Base-by-base conservation (phyloP, 2,888 invertebrate genomes). In the Subacronicta megacephala region DNA sequence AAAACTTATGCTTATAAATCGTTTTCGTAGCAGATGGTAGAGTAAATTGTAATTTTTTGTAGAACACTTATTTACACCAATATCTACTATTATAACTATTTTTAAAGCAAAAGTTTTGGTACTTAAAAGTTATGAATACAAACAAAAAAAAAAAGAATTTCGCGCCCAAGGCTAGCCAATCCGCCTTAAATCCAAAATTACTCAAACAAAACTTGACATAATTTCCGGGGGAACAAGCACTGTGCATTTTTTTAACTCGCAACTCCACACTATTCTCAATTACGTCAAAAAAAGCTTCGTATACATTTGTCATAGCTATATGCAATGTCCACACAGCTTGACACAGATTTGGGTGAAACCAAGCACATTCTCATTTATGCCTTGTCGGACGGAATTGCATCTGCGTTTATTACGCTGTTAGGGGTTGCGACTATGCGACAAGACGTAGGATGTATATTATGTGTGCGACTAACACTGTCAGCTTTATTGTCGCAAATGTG, bases 351-450 rank as follows among this genome's bases (percentile, higher is more conserved):
- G 33, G 62, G 56, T 26, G 17, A 26, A 20, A 49, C 49, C 47
- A 41, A 47, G 38, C 37, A 40, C 41, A 53, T 59, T 59, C 59
- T 60, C 64, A 60, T 60, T 60, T 68, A 46, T 46, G 49, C 52
- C 37, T 37, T 69, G 64, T 68, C 52, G 38, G 45, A 7, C 13
- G 52, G 49, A 68, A 68, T 69, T 68, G 68, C 68, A 68, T 64
- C 55, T 60, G 46, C 52, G 64, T 64, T 64, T 69, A 68, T 68
- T 60, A 64, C 52, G 20, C 38, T 44, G 67, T 65, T 70, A 55
- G 20, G 55, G 54, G 35, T 20, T 9, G 31, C 17, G 9, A 26
- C 17, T 23, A 3, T 4, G 68, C 35, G 23, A 43, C 23, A 7
- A 35, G 17, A 53, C 41, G 36, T 31, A n/a, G n/a, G n/a, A 45